A percentile compares a stretch with the other conserved stretches of the same genome.
These are phyloP conservation scores for Antechinus flavipes DNA, from an alignment of 2,113 vertebrate genomes.

Conservation along the genomic window DNA sequence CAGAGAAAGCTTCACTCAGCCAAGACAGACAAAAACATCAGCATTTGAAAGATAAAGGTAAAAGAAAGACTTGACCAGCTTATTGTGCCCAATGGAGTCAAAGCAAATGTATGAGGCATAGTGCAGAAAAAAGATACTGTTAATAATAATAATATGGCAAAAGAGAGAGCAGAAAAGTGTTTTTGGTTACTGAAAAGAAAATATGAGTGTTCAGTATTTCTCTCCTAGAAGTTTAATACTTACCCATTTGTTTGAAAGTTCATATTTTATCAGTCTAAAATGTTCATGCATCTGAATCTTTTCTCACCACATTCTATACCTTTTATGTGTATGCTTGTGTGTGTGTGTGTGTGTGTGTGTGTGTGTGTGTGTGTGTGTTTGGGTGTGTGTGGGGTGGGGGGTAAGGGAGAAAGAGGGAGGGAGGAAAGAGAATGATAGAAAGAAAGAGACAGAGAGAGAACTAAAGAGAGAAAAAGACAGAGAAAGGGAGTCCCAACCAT, in stretches of 20 bases:
- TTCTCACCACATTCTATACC: neutral
- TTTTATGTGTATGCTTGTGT: neutral
- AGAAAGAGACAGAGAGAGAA: neutral
- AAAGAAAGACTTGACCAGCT: neutral
- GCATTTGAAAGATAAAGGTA: slow-evolving; percentile 18
- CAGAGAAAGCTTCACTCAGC: neutral
- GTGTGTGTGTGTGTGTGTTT: neutral
- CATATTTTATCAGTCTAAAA: neutral
- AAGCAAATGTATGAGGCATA: no score
- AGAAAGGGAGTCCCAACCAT: slow-evolving; percentile 1
- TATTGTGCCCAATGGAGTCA: rapidly evolving
- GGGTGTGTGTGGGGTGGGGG: neutral
- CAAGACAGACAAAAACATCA: neutral
- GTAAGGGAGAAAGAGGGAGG: neutral
- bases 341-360: neutral
- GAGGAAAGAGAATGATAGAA: neutral
- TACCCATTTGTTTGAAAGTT: neutral
- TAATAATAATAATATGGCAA: neutral
- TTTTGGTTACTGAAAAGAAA: neutral
- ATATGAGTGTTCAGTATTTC: neutral
- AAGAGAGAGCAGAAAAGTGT: neutral
- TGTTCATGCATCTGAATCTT: neutral
- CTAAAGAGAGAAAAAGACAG: no score
- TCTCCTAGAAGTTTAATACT: neutral
- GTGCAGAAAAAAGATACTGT: neutral